A percentile compares a stretch with the other conserved stretches of the same genome.
These are phyloP conservation scores for Seira ritae DNA, from an alignment of 2,888 invertebrate species.

Conservation along the genomic window DNA sequence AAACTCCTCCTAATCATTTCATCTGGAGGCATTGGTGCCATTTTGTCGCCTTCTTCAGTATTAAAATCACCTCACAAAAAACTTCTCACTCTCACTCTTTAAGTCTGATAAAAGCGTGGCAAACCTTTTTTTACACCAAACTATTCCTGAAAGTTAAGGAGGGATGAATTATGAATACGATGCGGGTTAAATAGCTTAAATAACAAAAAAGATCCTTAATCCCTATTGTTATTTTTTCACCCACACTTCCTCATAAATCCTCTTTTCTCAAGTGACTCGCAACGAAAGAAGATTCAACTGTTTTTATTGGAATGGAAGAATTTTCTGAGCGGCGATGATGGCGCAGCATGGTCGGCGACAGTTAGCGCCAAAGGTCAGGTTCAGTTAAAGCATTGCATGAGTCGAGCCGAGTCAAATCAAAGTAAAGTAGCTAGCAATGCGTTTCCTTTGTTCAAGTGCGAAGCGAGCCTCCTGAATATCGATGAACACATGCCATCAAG, in stretches of 20 bases:
- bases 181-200: too few species aligned
- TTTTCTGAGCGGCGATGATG: conserved; percentile 9
- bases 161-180: too few species aligned
- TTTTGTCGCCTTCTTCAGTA: not conserved
- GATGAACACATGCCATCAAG: not conserved
- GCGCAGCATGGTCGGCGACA: conserved; percentile 42
- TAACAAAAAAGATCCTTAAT: conserved; percentile 24
- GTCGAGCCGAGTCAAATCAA: not conserved
- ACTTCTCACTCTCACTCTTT: too few species aligned
- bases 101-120: too few species aligned
- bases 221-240: conserved; percentile 23
- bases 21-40: conserved; percentile 56
- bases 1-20: conserved; percentile 61
- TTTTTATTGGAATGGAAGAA: conserved; percentile 21
- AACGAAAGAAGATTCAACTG: not conserved
- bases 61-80: not conserved
- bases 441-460: not conserved
- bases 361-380: conserved; percentile 58
- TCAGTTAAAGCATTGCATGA: conserved; percentile 22
- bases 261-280: conserved; percentile 33
- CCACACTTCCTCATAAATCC: conserved; percentile 43
- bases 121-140: too few species aligned
- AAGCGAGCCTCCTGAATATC: not conserved
- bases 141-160: too few species aligned
- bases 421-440: not conserved